Percentiles rank a stretch among this genome's conserved stretches.
Conservation (phyloP, 1,140 invertebrate species). For the Drosophila serrata region DNA sequence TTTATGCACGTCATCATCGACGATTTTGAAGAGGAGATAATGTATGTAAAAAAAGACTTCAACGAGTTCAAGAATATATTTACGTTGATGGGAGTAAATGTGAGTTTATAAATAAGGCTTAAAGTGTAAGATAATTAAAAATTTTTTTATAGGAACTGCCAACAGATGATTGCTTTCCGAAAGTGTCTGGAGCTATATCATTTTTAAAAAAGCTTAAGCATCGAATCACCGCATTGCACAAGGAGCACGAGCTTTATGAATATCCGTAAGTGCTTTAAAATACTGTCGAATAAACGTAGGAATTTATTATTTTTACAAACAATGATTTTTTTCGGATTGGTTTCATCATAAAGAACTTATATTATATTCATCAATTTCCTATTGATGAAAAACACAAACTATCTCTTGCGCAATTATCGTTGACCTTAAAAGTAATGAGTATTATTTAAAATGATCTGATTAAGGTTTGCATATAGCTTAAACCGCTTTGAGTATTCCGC, state of each 20-base stretch:
- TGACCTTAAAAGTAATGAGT: too few relatives aligned
- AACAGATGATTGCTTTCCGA: constrained; percentile 65
- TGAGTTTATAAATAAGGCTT: constrained; percentile 11
- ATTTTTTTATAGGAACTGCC: constrained; percentile 39
- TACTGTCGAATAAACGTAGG: not conserved
- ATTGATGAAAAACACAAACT: too few relatives aligned
- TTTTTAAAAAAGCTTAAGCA: constrained; percentile 56
- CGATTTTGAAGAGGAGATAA: constrained; percentile 88
- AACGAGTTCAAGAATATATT: constrained; percentile 53
- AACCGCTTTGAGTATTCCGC: too few relatives aligned
- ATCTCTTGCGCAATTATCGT: too few relatives aligned
- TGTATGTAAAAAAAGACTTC: constrained; percentile 86
- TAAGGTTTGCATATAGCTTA: too few relatives aligned
- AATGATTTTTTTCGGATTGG: too few relatives aligned
- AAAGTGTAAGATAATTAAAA: not conserved
- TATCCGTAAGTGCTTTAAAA: constrained; percentile 58
- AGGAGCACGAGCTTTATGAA: constrained; percentile 62
- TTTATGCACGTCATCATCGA: constrained; percentile 65
- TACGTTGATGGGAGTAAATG: constrained; percentile 17
- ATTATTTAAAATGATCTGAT: too few relatives aligned
- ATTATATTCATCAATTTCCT: too few relatives aligned
- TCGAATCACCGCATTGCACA: constrained; percentile 58
- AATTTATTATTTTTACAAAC: too few relatives aligned
- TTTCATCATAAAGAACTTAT: too few relatives aligned
- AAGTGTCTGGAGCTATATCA: constrained; percentile 59